Conservation (phyloP, 2,888 invertebrate species). For the Noctua fimbriata region DNA sequence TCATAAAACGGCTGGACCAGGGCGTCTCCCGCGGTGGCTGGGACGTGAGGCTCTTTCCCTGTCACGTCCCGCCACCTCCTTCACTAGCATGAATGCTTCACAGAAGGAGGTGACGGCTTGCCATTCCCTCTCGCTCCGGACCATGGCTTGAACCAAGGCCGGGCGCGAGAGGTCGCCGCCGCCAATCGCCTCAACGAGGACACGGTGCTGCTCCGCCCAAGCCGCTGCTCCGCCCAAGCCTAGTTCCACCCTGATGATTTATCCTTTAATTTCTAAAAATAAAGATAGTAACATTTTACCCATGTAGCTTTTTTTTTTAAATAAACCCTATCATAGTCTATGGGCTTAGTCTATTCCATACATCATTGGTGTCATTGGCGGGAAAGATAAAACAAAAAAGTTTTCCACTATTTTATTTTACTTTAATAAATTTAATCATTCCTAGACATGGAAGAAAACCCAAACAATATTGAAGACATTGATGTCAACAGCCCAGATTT, state of each 20-base stretch:
- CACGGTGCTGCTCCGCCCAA: too few relatives aligned
- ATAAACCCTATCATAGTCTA: background rate
- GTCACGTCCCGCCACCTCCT: too few relatives aligned
- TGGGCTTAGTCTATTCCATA: background rate
- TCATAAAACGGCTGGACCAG: too few relatives aligned
- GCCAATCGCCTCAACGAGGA: too few relatives aligned
- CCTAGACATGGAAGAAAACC: slow-evolving; percentile 44
- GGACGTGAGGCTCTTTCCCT: too few relatives aligned
- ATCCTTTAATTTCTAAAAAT: background rate
- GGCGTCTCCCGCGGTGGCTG: too few relatives aligned
- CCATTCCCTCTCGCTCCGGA: too few relatives aligned
- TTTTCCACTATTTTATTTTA: background rate
- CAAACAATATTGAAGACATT: slow-evolving; percentile 60
- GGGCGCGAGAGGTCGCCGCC: too few relatives aligned
- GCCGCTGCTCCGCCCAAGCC: too few relatives aligned
- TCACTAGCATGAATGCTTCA: too few relatives aligned
- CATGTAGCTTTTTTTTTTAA: background rate
- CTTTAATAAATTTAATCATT: background rate
- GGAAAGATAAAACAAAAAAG: slow-evolving; percentile 17
- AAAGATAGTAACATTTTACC: background rate
- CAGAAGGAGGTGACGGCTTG: too few relatives aligned
- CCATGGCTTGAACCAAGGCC: too few relatives aligned
- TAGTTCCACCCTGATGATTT: background rate
- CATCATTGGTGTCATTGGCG: slow-evolving; percentile 30
- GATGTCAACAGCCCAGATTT: slow-evolving; percentile 78